Evolutionary conservation across 2,797 vertebrate genomes (phyloP).

Genomic region (Sebastes ruberrimus): DNA sequence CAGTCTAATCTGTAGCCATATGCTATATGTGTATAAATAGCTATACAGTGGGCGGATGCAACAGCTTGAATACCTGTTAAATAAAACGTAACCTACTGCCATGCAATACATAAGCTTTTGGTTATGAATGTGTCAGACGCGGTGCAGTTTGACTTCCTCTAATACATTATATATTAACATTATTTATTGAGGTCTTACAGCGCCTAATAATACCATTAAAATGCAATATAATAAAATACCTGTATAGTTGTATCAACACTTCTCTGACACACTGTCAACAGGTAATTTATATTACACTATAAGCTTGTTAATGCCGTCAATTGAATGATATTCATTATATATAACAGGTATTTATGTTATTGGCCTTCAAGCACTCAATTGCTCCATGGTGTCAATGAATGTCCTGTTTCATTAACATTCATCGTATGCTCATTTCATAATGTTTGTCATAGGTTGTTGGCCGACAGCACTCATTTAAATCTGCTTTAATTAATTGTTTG

Average conservation of each 20-base stretch:
- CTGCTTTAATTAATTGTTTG: not conserved
- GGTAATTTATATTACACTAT: not conserved
- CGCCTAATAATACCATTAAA: not conserved
- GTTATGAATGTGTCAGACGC: not conserved
- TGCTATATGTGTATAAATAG: not conserved
- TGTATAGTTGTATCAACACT: not conserved
- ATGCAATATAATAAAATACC: not conserved
- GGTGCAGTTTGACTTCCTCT: not conserved
- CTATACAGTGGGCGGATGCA: not conserved
- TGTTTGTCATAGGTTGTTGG: not conserved
- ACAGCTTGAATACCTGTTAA: not conserved
- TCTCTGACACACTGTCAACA: not conserved
- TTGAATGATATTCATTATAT: not conserved
- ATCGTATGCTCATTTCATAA: not conserved
- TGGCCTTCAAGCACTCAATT: not conserved
- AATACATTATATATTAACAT: not conserved
- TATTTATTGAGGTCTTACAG: not conserved
- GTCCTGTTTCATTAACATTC: not conserved
- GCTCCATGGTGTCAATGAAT: not conserved
- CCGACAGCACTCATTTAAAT: not conserved
- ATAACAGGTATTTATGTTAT: not conserved
- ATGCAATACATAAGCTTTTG: not conserved
- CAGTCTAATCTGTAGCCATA: not conserved
- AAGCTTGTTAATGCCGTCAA: not conserved
- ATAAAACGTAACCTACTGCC: not conserved